A percentile compares a stretch with the other conserved stretches of the same genome.
Conservation (phyloP, 2,888 invertebrate genomes). For the Bellardia pandia region DNA sequence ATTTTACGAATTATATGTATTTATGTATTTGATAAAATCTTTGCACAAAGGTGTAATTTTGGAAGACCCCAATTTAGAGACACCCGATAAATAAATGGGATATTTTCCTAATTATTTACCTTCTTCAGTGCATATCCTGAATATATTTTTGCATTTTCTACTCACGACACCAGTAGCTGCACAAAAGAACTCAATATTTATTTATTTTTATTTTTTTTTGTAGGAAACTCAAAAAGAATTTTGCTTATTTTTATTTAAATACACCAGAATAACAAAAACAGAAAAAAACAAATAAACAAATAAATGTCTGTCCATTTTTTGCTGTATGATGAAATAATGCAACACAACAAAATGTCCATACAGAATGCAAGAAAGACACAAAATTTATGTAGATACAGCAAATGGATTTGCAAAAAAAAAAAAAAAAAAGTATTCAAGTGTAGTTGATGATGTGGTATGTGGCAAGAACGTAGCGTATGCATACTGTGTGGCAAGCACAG, state of each 20-base stretch:
- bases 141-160: slow-evolving; percentile 7
- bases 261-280: background rate
- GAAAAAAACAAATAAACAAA: slow-evolving; percentile 33
- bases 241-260: slow-evolving; percentile 31
- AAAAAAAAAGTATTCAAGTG: background rate
- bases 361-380: background rate
- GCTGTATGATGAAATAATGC: slow-evolving; percentile 44
- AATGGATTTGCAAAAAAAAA: background rate
- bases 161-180: slow-evolving; percentile 28
- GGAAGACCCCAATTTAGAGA: too few species aligned
- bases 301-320: slow-evolving; percentile 30
- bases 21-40: too few species aligned
- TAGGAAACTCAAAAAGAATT: slow-evolving; percentile 26
- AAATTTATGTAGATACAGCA: background rate
- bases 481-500: slow-evolving; percentile 68
- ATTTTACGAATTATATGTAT: too few species aligned
- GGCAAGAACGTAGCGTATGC: slow-evolving; percentile 15
- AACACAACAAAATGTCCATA: slow-evolving; percentile 56
- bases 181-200: background rate
- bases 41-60: too few species aligned
- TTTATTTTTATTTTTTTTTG: background rate
- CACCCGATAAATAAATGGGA: too few species aligned
- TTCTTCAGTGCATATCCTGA: slow-evolving; percentile 23
- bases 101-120: background rate
- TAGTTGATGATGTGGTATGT: slow-evolving; percentile 33